Conservation (phyloP, 1,140 invertebrate genomes). For the Heliconius himera region DNA sequence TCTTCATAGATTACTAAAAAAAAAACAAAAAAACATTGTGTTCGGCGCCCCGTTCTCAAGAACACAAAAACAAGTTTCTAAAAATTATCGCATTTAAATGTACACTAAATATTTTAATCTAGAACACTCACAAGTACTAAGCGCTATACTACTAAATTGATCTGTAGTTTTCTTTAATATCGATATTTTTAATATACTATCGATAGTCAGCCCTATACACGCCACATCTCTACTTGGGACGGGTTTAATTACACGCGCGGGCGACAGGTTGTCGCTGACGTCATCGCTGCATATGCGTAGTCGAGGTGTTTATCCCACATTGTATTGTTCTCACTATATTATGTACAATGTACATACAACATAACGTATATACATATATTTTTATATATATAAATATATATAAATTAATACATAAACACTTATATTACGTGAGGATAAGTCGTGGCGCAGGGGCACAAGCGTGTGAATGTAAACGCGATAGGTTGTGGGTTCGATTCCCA, state of each 20-base stretch:
- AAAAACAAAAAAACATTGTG: too few species aligned
- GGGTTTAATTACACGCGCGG: slow-evolving; percentile 79
- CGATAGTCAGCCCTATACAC: not conserved
- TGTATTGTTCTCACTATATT: slow-evolving; percentile 25
- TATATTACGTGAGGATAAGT: not conserved
- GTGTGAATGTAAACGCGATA: not conserved
- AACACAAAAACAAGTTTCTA: too few species aligned
- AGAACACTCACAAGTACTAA: too few species aligned
- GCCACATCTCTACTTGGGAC: slow-evolving; percentile 56
- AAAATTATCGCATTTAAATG: too few species aligned
- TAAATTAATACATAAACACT: not conserved
- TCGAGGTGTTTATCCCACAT: slow-evolving; percentile 50
- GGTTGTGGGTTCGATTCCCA: not conserved
- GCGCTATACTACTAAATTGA: too few species aligned
- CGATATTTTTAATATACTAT: slow-evolving; percentile 28
- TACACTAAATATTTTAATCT: too few species aligned
- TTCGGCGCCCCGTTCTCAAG: too few species aligned
- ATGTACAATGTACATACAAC: slow-evolving; percentile 17
- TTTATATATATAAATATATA: not conserved
- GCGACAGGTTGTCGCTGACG: slow-evolving; percentile 80
- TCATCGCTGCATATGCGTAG: slow-evolving; percentile 65
- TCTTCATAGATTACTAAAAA: too few species aligned
- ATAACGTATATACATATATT: not conserved
- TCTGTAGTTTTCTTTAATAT: slow-evolving; percentile 21
- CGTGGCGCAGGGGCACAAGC: not conserved